Percentiles rank a stretch among this genome's conserved stretches.
Evolutionary conservation across 2,797 vertebrate genomes (phyloP).

Genomic region (Lates japonicus): DNA sequence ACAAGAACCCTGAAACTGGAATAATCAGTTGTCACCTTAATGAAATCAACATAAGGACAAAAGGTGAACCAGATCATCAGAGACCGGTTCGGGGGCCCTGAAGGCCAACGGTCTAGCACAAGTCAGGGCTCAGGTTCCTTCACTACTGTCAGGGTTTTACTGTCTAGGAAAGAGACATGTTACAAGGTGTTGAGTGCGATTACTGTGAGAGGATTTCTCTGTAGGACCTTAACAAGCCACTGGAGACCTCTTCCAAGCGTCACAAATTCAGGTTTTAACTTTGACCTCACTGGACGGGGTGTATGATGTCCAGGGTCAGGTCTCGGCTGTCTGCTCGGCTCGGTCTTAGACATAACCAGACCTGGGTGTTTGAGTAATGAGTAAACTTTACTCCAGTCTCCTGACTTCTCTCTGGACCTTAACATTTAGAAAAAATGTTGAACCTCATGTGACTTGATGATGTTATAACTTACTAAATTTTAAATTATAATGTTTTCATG

Average conservation of each 20-base stretch:
- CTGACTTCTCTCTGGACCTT: neutral
- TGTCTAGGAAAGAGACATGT: conserved; percentile 17
- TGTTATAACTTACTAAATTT: too few relatives aligned
- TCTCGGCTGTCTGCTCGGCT: conserved; percentile 40
- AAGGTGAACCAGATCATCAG: conserved; percentile 3
- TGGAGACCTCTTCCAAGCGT: conserved; percentile 41
- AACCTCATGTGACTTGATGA: neutral
- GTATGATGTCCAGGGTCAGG: neutral
- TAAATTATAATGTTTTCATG: too few relatives aligned
- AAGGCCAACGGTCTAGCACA: neutral
- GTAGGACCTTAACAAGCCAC: conserved; percentile 17
- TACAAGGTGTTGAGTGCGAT: conserved; percentile 35
- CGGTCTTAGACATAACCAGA: too few relatives aligned
- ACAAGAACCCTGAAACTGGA: neutral
- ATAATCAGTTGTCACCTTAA: neutral
- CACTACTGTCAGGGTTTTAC: conserved; percentile 18
- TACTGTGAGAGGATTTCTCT: conserved; percentile 24
- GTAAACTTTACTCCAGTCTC: too few relatives aligned
- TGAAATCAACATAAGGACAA: neutral
- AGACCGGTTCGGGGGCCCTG: neutral
- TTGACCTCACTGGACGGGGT: neutral
- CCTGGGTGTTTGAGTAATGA: too few relatives aligned
- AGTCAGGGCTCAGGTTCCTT: neutral
- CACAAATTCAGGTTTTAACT: conserved; percentile 19
- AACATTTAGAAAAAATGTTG: too few relatives aligned